Base-by-base conservation (phyloP, 2,113 vertebrate species). In the Oreochromis tanganicae region DNA sequence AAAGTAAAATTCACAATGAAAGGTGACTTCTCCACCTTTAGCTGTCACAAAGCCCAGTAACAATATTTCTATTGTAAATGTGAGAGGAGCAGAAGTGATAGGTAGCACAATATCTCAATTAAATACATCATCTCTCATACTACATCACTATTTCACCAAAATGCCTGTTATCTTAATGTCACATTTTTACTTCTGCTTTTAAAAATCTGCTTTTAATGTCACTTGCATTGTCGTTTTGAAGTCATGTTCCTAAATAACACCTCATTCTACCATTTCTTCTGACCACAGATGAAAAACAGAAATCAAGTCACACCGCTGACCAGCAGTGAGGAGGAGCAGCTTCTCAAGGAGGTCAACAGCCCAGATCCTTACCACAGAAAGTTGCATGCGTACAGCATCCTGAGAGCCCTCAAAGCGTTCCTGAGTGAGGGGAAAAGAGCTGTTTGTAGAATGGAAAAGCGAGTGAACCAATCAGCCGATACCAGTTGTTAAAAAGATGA, bases 371-470 rank as follows among this genome's bases (percentile, higher is more conserved):
- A 97, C 97, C 82, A 86, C 5, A 93, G 90, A 75, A 97, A 93
- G 81, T 93, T 96, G 56, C 95, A 61, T 0, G 94, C 87, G 0
- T 94, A 97, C 36, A 91, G 96, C 61, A 96, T 98, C 92, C 95
- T 99, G 79, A 84, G 88, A 34, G 81, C 94, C 14, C 94, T 98
- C 57, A 92, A 90, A 71, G 8, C 80, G 0, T 98, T 98, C 94
- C 94, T 99, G 90, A 83, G 96, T 46, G 94, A 94, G 13, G 89
- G 95, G 1, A 86, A 93, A 68, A 94, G 96, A 63, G 96, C 94
- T 0, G 3, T 98, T 24, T 91, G 92, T 2, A 87, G 80, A 54
- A 92, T 86, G 36, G 91, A 90, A 36, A 41, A 2, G 46, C 11
- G n/a, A 32, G 2, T 7, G 46, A 7, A 12, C 17, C 27, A 32